phyloP scores from a whole-genome alignment of 35 echinoderm and acorn worm genomes.

The Ophioderma brevispina region DNA sequence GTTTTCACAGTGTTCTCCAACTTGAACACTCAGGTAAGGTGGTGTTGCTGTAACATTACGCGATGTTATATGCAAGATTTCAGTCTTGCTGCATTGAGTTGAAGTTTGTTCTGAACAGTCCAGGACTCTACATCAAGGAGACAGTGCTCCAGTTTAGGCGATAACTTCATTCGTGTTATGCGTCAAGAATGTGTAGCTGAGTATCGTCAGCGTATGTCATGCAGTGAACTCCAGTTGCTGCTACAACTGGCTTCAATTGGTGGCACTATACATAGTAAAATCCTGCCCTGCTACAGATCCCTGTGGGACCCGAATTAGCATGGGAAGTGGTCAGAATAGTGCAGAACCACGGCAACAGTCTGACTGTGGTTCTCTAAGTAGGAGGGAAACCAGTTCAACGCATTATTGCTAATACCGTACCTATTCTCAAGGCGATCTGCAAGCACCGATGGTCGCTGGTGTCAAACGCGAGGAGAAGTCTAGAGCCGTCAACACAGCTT shows the following conservation, averaged over 20 bases:
- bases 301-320: conserved; percentile 24
- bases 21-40: background rate
- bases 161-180: background rate
- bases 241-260: conserved; percentile 15
- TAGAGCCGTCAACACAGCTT: background rate
- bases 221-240: conserved; percentile 2
- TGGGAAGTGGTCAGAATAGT: background rate
- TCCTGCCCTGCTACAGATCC: conserved; percentile 29
- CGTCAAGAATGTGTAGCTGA: background rate
- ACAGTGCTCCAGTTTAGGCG: background rate
- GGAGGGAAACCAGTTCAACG: conserved; percentile 1
- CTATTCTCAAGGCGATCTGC: background rate
- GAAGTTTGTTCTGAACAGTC: background rate
- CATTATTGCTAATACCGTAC: conserved; percentile 32
- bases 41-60: background rate
- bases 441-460: conserved; percentile 42
- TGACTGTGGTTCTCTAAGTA: conserved; percentile 40
- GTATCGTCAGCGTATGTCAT: conserved; percentile 19
- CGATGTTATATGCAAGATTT: conserved; percentile 5
- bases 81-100: conserved; percentile 6
- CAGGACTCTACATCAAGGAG: background rate
- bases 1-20: background rate
- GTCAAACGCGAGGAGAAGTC: conserved; percentile 35
- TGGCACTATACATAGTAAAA: conserved; percentile 26
- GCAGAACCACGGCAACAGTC: background rate